phyloP scores from a whole-genome alignment of 2,888 invertebrate species.

The Dryococelus australis region DNA sequence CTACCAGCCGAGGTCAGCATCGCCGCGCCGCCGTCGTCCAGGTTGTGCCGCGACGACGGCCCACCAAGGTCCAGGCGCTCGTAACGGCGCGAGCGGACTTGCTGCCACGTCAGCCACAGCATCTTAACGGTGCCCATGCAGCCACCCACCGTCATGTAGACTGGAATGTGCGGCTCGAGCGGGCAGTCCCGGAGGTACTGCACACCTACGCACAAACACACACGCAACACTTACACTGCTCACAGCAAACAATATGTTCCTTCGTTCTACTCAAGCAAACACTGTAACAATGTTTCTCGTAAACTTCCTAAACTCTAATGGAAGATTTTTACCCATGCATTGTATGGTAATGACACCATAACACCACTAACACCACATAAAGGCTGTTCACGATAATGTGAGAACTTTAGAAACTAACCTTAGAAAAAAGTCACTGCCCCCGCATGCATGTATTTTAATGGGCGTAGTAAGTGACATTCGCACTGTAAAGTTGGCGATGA shows the following conservation, averaged over 20 bases:
- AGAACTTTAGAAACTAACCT: too few species aligned
- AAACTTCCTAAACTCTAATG: too few species aligned
- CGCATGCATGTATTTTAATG: too few species aligned
- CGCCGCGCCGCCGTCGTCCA: constrained; percentile 54
- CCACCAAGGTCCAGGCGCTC: constrained; percentile 53
- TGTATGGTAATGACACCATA: too few species aligned
- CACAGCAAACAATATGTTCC: not conserved
- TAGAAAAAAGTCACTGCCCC: too few species aligned
- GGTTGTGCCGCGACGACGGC: constrained; percentile 42
- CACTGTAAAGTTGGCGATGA: too few species aligned
- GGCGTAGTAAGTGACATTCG: too few species aligned
- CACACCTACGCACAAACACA: constrained; percentile 67
- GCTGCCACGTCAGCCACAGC: constrained; percentile 71
- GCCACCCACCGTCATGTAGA: constrained; percentile 87
- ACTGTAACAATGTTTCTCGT: too few species aligned
- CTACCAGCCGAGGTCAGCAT: constrained; percentile 62
- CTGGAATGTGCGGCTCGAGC: constrained; percentile 76
- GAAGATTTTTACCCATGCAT: too few species aligned
- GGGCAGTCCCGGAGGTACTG: constrained; percentile 83
- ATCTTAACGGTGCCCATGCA: constrained; percentile 76
- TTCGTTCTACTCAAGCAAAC: too few species aligned
- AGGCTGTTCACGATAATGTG: too few species aligned
- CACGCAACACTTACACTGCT: constrained; percentile 38
- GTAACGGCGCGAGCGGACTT: constrained; percentile 67
- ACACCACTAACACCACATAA: too few species aligned